Conservation (phyloP, 2,888 invertebrate species). For the Drosophila colorata region DNA sequence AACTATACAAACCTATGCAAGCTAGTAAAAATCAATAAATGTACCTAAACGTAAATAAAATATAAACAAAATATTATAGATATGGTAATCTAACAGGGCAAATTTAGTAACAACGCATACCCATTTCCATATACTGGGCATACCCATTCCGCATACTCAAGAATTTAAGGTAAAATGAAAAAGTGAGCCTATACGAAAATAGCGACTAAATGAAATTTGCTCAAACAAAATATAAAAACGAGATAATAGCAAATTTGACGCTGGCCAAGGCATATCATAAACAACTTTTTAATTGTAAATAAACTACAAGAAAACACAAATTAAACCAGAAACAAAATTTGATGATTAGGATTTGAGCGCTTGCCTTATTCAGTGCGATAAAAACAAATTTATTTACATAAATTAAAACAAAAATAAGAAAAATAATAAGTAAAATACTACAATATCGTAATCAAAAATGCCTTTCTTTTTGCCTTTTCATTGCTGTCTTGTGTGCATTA, state of each 20-base stretch:
- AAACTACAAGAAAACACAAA: constrained; percentile 28
- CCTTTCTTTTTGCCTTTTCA: background rate
- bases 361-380: constrained; percentile 25
- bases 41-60: too few relatives aligned
- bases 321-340: constrained; percentile 12
- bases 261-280: constrained; percentile 27
- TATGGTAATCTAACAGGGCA: too few relatives aligned
- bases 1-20: too few relatives aligned
- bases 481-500: constrained; percentile 18
- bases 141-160: too few relatives aligned
- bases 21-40: too few relatives aligned
- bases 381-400: constrained; percentile 22
- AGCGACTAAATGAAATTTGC: constrained; percentile 5
- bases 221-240: constrained; percentile 25
- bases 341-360: background rate
- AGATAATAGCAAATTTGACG: constrained; percentile 29
- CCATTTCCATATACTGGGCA: too few relatives aligned
- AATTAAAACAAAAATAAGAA: constrained; percentile 7
- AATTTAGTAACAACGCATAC: too few relatives aligned
- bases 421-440: constrained; percentile 12
- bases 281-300: constrained; percentile 45
- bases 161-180: background rate
- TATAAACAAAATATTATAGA: too few relatives aligned
- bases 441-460: constrained; percentile 14
- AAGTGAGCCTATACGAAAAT: constrained; percentile 15